A percentile compares a stretch with the other conserved stretches of the same genome.
Conservation (phyloP, 1,140 invertebrate species). For the Planococcus citri region DNA sequence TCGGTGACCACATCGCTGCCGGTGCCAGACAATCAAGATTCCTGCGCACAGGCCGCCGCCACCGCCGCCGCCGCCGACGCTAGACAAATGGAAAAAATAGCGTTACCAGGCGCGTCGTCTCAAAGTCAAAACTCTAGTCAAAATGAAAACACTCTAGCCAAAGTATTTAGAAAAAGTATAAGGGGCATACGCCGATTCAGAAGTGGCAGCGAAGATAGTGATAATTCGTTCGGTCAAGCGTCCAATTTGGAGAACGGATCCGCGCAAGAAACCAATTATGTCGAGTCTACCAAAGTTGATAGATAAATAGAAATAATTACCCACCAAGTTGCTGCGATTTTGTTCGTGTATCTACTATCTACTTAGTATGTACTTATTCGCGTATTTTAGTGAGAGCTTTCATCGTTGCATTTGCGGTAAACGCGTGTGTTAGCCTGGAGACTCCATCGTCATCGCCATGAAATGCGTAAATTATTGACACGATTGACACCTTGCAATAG, state of each 20-base stretch:
- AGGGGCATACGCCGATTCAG: conserved; percentile 24
- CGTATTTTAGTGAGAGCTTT: too few species aligned
- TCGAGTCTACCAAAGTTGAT: not conserved
- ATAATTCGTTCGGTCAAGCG: not conserved
- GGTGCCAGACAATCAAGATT: not conserved
- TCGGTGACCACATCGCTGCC: not conserved
- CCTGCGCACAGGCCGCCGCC: not conserved
- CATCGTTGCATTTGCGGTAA: too few species aligned
- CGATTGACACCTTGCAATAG: too few species aligned
- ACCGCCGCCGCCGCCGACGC: not conserved
- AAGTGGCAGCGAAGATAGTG: not conserved
- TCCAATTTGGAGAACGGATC: not conserved
- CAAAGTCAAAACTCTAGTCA: conserved; percentile 1
- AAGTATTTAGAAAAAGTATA: conserved; percentile 25
- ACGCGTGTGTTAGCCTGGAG: too few species aligned
- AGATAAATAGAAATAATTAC: too few species aligned
- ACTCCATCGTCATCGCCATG: too few species aligned
- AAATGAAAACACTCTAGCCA: conserved; percentile 20
- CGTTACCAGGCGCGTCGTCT: not conserved
- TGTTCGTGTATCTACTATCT: too few species aligned
- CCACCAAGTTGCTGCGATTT: too few species aligned
- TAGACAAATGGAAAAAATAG: not conserved
- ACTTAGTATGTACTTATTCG: too few species aligned
- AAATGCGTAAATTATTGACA: too few species aligned
- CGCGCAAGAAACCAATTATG: not conserved